Evolutionary conservation across 2,797 vertebrate species (phyloP).

Genomic region (Syngnathus acus): DNA sequence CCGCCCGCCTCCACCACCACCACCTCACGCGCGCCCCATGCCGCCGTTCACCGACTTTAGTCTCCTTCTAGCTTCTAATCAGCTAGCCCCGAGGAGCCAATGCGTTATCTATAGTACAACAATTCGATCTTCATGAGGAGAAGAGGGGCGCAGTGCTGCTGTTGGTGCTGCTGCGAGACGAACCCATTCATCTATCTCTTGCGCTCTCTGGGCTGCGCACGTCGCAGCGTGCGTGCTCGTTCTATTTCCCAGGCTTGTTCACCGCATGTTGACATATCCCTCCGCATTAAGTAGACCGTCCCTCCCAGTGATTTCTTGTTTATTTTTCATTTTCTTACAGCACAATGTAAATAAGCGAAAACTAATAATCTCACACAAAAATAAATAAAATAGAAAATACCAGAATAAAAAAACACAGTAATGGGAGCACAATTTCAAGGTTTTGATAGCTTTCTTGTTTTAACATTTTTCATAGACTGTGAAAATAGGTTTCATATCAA

Average conservation of each 20-base stretch:
- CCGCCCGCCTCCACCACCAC: not conserved
- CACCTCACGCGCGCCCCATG: slow-evolving; percentile 54
- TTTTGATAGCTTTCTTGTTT: too few species aligned
- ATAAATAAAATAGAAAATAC: too few species aligned
- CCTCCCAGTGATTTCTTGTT: slow-evolving; percentile 47
- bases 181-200: slow-evolving; percentile 40
- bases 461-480: too few species aligned
- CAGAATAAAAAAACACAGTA: too few species aligned
- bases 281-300: not conserved
- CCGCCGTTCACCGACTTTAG: slow-evolving; percentile 10
- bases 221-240: not conserved
- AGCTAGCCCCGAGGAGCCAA: slow-evolving; percentile 15
- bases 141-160: slow-evolving; percentile 39
- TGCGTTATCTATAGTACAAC: slow-evolving; percentile 20
- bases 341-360: too few species aligned
- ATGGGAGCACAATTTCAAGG: too few species aligned
- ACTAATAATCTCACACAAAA: too few species aligned
- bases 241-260: slow-evolving; percentile 12
- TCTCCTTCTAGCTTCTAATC: slow-evolving; percentile 20
- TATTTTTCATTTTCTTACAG: too few species aligned
- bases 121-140: slow-evolving; percentile 39
- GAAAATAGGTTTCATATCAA: too few species aligned
- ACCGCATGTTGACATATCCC: not conserved
- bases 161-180: slow-evolving; percentile 20
- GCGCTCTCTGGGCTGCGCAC: not conserved